A percentile compares a stretch with the other conserved stretches of the same genome.
These are phyloP conservation scores for Drosophila yooni DNA, from an alignment of 2,888 invertebrate species.

Conservation along the genomic window DNA sequence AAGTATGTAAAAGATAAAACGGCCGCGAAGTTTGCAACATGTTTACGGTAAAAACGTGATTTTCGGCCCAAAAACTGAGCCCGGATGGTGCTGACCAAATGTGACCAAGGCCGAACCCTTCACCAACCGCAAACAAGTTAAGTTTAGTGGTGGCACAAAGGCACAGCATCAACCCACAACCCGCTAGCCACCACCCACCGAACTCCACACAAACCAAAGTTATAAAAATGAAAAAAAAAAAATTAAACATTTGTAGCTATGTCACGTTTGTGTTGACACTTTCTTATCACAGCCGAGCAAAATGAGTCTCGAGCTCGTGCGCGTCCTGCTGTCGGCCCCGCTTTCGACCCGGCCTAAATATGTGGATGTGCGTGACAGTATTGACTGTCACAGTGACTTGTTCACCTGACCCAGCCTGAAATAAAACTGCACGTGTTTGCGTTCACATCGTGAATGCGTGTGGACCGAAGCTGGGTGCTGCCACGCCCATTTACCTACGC, in stretches of 20 bases:
- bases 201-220: slow-evolving; percentile 37
- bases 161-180: not conserved
- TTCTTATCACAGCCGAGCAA: slow-evolving; percentile 75
- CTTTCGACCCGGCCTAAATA: slow-evolving; percentile 69
- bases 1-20: slow-evolving; percentile 72
- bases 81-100: slow-evolving; percentile 64
- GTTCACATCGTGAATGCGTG: not conserved
- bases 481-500: slow-evolving; percentile 16
- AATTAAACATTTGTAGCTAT: slow-evolving; percentile 81
- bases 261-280: slow-evolving; percentile 81
- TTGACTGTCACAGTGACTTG: slow-evolving; percentile 58
- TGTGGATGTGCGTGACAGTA: slow-evolving; percentile 78
- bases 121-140: slow-evolving; percentile 76
- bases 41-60: slow-evolving; percentile 81
- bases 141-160: slow-evolving; percentile 48
- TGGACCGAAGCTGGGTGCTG: slow-evolving; percentile 12
- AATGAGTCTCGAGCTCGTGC: slow-evolving; percentile 48
- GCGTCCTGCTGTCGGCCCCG: slow-evolving; percentile 17
- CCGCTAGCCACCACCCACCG: not conserved
- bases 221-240: slow-evolving; percentile 52
- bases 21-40: slow-evolving; percentile 78
- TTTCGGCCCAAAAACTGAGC: slow-evolving; percentile 69
- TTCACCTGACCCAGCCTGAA: slow-evolving; percentile 66
- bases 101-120: slow-evolving; percentile 74
- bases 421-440: slow-evolving; percentile 43